A percentile compares a stretch with the other conserved stretches of the same genome.
Conservation (phyloP, 2,113 vertebrate species). For the Motacilla alba region DNA sequence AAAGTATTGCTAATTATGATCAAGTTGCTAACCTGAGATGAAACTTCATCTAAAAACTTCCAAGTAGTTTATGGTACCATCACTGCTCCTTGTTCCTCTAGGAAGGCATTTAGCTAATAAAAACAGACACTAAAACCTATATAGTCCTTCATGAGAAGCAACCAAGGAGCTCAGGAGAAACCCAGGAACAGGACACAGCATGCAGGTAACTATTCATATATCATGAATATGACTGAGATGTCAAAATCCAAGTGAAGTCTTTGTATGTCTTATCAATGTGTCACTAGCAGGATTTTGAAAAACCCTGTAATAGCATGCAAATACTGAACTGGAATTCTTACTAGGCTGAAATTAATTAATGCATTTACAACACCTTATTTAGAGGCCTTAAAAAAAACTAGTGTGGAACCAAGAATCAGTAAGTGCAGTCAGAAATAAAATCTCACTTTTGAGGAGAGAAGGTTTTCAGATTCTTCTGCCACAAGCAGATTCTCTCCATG, state of each 20-base stretch:
- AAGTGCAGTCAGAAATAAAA: background rate
- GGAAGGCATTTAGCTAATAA: background rate
- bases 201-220: background rate
- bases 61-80: background rate
- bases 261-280: background rate
- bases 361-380: background rate
- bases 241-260: background rate
- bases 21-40: background rate
- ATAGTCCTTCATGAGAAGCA: background rate
- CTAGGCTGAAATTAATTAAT: background rate
- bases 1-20: background rate
- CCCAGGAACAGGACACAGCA: background rate
- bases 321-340: background rate
- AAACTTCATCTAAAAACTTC: background rate
- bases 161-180: background rate
- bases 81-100: background rate
- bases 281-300: background rate
- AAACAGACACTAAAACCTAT: background rate
- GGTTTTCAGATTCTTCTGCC: background rate
- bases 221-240: background rate
- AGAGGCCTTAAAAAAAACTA: background rate
- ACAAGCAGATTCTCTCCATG: background rate
- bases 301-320: background rate
- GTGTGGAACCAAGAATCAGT: background rate
- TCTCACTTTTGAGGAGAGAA: slow-evolving; percentile 56